Percentiles rank a stretch among this genome's conserved stretches.
Conservation (phyloP, 2,888 invertebrate species). For the Acrobasis repandana region DNA sequence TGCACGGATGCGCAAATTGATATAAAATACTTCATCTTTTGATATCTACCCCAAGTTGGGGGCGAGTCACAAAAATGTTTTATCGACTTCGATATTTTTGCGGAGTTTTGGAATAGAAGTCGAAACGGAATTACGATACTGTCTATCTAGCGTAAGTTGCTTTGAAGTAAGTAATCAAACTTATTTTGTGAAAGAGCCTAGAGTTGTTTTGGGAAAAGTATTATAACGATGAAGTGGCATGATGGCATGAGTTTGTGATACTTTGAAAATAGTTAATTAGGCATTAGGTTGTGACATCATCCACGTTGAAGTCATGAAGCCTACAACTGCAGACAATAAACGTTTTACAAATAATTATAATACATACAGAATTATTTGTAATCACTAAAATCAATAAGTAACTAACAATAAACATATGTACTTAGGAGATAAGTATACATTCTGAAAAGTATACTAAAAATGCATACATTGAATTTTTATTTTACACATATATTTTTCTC, state of each 20-base stretch:
- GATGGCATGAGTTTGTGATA: background rate
- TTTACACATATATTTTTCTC: too few species aligned
- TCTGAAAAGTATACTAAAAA: too few species aligned
- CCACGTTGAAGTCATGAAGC: too few species aligned
- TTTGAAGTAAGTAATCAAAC: background rate
- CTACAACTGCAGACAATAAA: too few species aligned
- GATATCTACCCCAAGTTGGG: constrained; percentile 47
- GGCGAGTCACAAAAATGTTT: constrained; percentile 21
- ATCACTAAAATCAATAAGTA: too few species aligned
- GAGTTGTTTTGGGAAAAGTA: background rate
- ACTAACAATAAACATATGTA: too few species aligned
- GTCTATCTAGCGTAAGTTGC: constrained; percentile 5
- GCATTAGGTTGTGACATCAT: background rate
- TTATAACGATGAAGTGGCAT: background rate
- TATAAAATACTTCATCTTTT: constrained; percentile 74
- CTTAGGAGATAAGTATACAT: too few species aligned
- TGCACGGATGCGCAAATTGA: constrained; percentile 77
- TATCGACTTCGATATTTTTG: constrained; percentile 16
- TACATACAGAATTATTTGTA: too few species aligned
- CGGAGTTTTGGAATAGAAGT: constrained; percentile 16
- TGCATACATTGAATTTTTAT: too few species aligned
- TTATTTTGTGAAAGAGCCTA: background rate
- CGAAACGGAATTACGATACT: constrained; percentile 10
- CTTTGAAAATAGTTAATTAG: background rate
- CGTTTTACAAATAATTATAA: too few species aligned